Conservation (phyloP, 2,888 invertebrate species). For the Tortricodes alternella region DNA sequence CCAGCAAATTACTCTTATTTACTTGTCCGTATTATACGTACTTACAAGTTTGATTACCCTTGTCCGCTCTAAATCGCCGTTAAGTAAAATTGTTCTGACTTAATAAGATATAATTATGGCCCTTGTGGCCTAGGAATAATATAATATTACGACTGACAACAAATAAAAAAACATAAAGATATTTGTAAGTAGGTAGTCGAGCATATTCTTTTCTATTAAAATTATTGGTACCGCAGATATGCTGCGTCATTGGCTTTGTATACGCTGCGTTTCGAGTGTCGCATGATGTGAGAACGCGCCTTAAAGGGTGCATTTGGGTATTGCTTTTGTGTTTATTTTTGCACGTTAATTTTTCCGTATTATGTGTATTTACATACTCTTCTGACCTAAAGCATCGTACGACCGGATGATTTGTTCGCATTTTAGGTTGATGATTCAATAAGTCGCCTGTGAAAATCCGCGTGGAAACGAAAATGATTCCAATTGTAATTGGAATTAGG, state of each 20-base stretch:
- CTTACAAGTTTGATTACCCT: conserved; percentile 37
- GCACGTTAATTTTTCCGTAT: conserved; percentile 55
- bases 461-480: conserved; percentile 17
- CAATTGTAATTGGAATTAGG: conserved; percentile 35
- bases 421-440: conserved; percentile 24
- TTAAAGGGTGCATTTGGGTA: conserved; percentile 42
- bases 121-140: too few species aligned
- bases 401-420: conserved; percentile 30
- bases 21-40: conserved; percentile 40
- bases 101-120: not conserved
- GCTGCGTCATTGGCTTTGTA: too few species aligned
- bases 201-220: too few species aligned
- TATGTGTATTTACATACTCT: conserved; percentile 69
- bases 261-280: conserved; percentile 11
- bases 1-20: conserved; percentile 55
- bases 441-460: not conserved
- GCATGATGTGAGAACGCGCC: conserved; percentile 36
- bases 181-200: too few species aligned
- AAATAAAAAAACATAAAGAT: too few species aligned
- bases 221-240: too few species aligned
- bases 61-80: not conserved
- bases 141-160: too few species aligned
- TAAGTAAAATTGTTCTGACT: not conserved
- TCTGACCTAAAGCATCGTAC: conserved; percentile 59
- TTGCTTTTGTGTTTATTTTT: conserved; percentile 54